Evolutionary conservation across 1,140 invertebrate species (phyloP).

Genomic region (Conus betulinus): DNA sequence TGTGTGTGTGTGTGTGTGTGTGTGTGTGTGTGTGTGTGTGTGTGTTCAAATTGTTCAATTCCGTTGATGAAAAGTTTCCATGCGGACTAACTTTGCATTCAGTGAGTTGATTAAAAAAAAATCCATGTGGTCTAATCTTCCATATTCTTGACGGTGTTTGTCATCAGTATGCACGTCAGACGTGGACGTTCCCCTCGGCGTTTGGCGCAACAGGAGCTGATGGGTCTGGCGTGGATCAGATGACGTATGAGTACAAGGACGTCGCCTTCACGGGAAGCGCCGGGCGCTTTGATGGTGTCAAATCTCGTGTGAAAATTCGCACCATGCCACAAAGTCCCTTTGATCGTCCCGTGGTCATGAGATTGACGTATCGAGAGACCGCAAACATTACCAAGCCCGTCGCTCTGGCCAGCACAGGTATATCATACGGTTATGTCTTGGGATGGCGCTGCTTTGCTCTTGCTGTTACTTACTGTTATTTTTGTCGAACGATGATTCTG

Average conservation of each 20-base stretch:
- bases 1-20: no score
- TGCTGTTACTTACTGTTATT: no score
- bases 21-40: no score
- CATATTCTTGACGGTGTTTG: no score
- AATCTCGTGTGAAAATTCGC: not conserved
- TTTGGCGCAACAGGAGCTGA: not conserved
- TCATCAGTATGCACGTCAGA: not conserved
- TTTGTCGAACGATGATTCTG: no score
- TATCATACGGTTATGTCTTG: not conserved
- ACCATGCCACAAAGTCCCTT: not conserved
- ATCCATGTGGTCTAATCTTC: no score
- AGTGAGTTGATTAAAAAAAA: no score
- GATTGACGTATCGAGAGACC: not conserved
- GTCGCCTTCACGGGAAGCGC: not conserved
- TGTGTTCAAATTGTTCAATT: no score
- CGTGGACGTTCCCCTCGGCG: not conserved
- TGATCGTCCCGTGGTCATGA: not conserved
- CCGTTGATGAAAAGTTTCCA: no score
- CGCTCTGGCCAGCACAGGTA: not conserved
- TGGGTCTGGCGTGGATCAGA: not conserved
- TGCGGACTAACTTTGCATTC: no score
- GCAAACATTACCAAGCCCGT: not conserved
- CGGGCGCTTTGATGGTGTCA: not conserved
- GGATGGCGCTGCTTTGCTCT: no score
- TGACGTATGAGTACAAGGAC: not conserved